Base-by-base conservation (phyloP, 2,888 invertebrate genomes). In the Cryptosula pallasiana region DNA sequence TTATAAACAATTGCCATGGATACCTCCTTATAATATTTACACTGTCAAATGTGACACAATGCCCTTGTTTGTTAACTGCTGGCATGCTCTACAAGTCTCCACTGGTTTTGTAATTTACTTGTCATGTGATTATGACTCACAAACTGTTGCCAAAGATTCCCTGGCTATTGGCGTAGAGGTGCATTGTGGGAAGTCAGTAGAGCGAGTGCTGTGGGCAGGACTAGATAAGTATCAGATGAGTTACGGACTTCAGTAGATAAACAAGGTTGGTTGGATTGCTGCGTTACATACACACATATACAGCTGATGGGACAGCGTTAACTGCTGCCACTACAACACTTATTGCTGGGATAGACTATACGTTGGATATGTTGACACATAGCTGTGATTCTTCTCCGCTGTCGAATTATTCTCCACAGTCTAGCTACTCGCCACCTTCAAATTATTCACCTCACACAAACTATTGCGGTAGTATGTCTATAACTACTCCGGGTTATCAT, bases 311-410 rank as follows among this genome's bases (percentile, higher is more conserved):
- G n/a, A n/a, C n/a, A n/a, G n/a, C n/a, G n/a, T n/a, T n/a, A n/a
- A n/a, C n/a, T n/a, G n/a, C n/a, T n/a, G n/a, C n/a, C n/a, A n/a
- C n/a, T n/a, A n/a, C n/a, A n/a, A n/a, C n/a, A n/a, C n/a, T n/a
- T n/a, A n/a, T n/a, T n/a, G n/a, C n/a, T n/a, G 20, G 45, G 45
- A 20, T 45, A 13, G 45, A 45, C 5, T 45, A 45, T 20, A 5
- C 20, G 45, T 20, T 32, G 27, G 63, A 63, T n/a, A 63, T 63
- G 63, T 32, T 63, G 32, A 63, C 63, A 25, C 13, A 32, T 32
- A 63, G 63, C 63, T 63, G 63, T 32, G 63, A 63, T 13, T 63
- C 63, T 63, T 63, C 63, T 32, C 63, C 63, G 13, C 32, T 63
- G 25, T 63, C 63, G 13, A 63, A 63, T 27, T 57, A 25, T 23